Base-by-base conservation (phyloP, 2,113 vertebrate species). In the Sitta europaea region DNA sequence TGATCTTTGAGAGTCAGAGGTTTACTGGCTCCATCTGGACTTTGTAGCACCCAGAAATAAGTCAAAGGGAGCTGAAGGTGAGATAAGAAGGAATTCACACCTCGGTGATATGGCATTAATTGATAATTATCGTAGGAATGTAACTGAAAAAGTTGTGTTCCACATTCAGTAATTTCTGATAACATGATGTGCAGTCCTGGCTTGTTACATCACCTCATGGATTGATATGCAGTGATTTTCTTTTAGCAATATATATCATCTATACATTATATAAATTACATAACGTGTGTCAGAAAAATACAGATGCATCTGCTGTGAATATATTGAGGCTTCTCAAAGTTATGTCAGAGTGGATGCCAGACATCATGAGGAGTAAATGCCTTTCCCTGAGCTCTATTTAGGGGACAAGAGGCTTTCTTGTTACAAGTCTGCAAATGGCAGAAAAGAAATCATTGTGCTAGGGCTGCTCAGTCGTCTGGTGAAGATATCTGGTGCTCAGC, bases 401-500 rank as follows among this genome's bases (percentile, higher is more conserved):
- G 72, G 54, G 70, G 58, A 48, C 13, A 9, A 67, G 59, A 82
- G 28, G 8, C 45, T 91, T 86, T 94, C 80, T 72, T 63, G 31
- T 57, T 57, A 9, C 31, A 53, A 15, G 9, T 47, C 24, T 76
- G 38, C 38, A 55, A 11, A 58, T 73, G 51, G 67, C 71, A 90
- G 85, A 89, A 91, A 73, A 88, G 22, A 78, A 90, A 91, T 81
- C 66, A 22, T 61, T 89, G 55, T 87, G 0, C 53, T 81, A 23
- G 90, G 50, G 59, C 78, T 95, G 90, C 47, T 76, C 81, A 83
- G 71, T 83, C 70, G 61, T 88, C 90, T 95, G 82, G 40, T 85
- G 93, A 74, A 86, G 68, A 94, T 97, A 83, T 94, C 86, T 94
- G 89, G 57, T 5, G 8, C 84, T 94, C 90, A 71, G 93, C 96